phyloP scores from a whole-genome alignment of 2,113 vertebrate genomes.

The Scalopus aquaticus region DNA sequence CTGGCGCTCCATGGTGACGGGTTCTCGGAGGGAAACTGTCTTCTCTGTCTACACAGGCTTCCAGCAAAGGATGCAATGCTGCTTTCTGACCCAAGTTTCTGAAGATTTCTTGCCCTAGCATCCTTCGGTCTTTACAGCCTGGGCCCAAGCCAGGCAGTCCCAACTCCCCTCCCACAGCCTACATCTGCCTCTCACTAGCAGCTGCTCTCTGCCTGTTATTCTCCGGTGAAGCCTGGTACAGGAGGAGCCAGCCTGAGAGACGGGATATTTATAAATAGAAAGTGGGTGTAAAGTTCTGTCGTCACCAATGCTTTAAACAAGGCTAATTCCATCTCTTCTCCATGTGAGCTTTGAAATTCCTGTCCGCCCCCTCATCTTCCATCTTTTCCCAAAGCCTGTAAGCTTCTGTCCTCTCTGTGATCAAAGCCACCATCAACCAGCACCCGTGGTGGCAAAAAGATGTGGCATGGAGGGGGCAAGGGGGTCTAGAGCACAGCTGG shows the following conservation, averaged over 20 bases:
- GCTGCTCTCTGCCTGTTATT: neutral
- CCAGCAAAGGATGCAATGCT: neutral
- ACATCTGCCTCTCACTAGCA: neutral
- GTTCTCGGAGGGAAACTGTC: fast-evolving
- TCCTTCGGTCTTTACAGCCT: neutral
- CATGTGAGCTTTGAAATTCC: constrained; percentile 56
- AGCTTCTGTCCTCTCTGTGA: neutral
- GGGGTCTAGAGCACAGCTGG: neutral
- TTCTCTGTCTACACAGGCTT: neutral
- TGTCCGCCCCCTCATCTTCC: constrained; percentile 48
- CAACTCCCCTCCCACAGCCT: neutral
- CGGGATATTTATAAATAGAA: constrained; percentile 66
- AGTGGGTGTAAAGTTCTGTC: constrained; percentile 68
- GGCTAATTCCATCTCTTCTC: constrained; percentile 33
- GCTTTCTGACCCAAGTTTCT: neutral
- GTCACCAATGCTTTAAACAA: constrained; percentile 31
- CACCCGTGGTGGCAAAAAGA: neutral
- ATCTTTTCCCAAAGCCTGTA: constrained; percentile 4
- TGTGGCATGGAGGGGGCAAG: neutral
- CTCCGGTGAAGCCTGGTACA: neutral
- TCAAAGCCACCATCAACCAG: neutral
- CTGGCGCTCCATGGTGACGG: neutral
- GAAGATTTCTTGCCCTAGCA: neutral
- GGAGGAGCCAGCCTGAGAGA: constrained; percentile 43
- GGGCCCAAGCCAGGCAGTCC: neutral